Base-by-base conservation (phyloP, 1,140 invertebrate species). In the Gryllus bimaculatus region DNA sequence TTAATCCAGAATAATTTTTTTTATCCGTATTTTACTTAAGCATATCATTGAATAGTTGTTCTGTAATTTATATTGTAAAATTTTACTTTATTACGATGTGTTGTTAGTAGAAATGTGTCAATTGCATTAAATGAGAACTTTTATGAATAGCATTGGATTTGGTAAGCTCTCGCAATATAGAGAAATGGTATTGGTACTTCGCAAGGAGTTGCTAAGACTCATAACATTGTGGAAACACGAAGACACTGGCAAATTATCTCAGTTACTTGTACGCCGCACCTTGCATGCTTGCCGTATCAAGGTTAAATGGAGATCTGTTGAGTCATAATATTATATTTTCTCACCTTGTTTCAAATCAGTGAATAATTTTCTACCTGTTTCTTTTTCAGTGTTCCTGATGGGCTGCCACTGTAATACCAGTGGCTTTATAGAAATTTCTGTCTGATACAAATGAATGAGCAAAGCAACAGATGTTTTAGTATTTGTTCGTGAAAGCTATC, bases 361-460 rank as follows among this genome's bases (percentile, higher is more conserved):
- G 10, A 78, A 73, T 76, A 48, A 48, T 76, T 73, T 79, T 20
- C 39, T 76, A 15, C 66, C 20, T 80, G 66, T 49, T 79, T 79
- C n/a, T n/a, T 78, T 81, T 79, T 78, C 81, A 91, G 89, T 99
- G n/a, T 99, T 87, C 97, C 98, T 6, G 98, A 99, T 87, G 96
- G 78, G 97, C 97, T 21, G 90, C 90, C 76, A 93, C 93, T 79
- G 96, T 99, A 76, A 97, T 99, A 82, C 97, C 96, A 48, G 95
- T 98, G 73, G 87, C 99, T 79, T 93, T 97, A 82, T 97, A 99
- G 85, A n/a, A n/a, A n/a, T 97, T 99, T 86, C 87, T 99, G n/a
- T 94, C 94, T 3, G 98, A 99, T 85, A 94, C 92, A 75, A 96
- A 96, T 86, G 98, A 99, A 86, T 88, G 96, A 77, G 97, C 96